Evolutionary conservation across 2,113 vertebrate species (phyloP), one percentile per base, ranked within the genome.

Genomic region (Esox niger): DNA sequence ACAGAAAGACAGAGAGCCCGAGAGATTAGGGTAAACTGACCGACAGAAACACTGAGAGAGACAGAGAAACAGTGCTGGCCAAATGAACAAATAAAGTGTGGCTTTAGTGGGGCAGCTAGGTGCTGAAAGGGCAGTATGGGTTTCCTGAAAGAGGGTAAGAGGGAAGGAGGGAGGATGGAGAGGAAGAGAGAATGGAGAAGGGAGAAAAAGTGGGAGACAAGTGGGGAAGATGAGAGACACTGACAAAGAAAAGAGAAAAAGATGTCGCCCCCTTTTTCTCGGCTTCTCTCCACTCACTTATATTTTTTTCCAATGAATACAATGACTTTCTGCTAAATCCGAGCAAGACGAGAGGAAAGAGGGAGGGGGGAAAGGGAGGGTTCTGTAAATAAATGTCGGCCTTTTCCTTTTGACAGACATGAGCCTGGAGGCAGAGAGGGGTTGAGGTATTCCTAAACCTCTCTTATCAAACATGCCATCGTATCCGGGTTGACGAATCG

Each of bases 21-120:
- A 76, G 52, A 47, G 56, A 46, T n/a, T n/a, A n/a, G n/a, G n/a
- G n/a, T n/a, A n/a, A n/a, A n/a, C n/a, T n/a, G n/a, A n/a, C n/a
- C n/a, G 25, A 61, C 52, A 63, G 69, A 58, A 49, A 38, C 65
- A 74, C 30, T 65, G 32, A 77, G 59, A 66, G 64, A 60, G 66
- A 81, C 68, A 6, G 70, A 68, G 79, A 6, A 68, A 74, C 63
- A 65, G 61, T 76, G 72, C 83, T 78, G 25, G 71, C 49, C 81
- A 84, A 35, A 78, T 80, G 79, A 79, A 89, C 83, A 89, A 90
- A 91, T 89, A 90, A 85, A 89, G 84, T 78, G 62, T 68, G 78
- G 77, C 77, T 65, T 79, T 73, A 74, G 84, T 75, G 82, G 30
- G 84, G 85, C 80, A 72, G 82, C 79, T 43, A 70, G 78, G 79